Evolutionary conservation across 1,140 invertebrate species (phyloP).

Genomic region (Antheraea mylitta): DNA sequence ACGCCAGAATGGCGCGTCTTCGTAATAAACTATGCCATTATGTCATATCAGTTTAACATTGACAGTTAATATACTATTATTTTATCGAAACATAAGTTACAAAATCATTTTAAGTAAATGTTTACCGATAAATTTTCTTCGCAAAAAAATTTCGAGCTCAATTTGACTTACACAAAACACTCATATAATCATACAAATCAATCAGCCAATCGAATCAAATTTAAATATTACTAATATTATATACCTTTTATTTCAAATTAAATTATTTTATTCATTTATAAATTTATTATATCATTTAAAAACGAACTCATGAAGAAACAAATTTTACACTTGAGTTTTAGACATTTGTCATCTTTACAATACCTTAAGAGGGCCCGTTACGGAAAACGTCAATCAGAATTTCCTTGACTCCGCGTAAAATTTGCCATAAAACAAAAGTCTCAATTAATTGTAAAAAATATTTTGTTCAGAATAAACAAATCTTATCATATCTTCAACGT

Average conservation of each 20-base stretch:
- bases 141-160: too few species aligned
- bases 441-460: not conserved
- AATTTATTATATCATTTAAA: not conserved
- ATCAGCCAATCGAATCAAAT: not conserved
- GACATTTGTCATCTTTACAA: too few species aligned
- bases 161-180: too few species aligned
- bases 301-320: too few species aligned
- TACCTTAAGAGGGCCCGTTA: too few species aligned
- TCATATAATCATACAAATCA: not conserved
- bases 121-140: not conserved
- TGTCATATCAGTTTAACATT: constrained; percentile 8
- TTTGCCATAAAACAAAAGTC: not conserved
- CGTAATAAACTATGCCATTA: constrained; percentile 48
- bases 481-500: not conserved
- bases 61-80: not conserved
- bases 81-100: not conserved
- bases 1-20: constrained; percentile 54
- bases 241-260: not conserved
- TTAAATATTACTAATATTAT: not conserved
- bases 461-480: not conserved
- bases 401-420: not conserved
- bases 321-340: not conserved
- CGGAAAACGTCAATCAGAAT: too few species aligned
- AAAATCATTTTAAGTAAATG: not conserved
- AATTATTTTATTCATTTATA: not conserved